Conservation (phyloP, 2,888 invertebrate species). For the Patella ulyssiponensis region DNA sequence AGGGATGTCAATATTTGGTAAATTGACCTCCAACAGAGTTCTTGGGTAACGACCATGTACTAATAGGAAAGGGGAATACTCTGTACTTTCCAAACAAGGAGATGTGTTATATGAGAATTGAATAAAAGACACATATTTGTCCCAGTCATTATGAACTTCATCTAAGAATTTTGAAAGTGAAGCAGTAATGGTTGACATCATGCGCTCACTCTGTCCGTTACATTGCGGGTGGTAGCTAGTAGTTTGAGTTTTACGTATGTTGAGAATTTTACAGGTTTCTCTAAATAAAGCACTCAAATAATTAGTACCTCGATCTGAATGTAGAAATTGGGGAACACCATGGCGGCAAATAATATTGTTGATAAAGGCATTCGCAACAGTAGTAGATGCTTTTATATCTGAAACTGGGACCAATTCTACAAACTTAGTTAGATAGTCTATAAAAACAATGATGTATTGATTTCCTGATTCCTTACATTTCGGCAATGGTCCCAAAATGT, state of each 20-base stretch:
- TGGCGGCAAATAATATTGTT: constrained; percentile 22
- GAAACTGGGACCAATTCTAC: constrained; percentile 17
- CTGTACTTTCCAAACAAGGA: not conserved
- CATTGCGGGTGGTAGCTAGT: constrained; percentile 15
- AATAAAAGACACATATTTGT: not conserved
- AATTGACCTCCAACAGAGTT: not conserved
- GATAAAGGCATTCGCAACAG: constrained; percentile 10
- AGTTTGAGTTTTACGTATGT: constrained; percentile 19
- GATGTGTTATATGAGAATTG: not conserved
- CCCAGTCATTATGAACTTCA: not conserved
- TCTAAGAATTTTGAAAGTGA: not conserved
- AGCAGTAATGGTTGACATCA: not conserved
- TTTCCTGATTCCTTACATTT: not conserved
- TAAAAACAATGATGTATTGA: constrained; percentile 4
- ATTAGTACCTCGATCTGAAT: not conserved
- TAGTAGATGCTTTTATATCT: constrained; percentile 17
- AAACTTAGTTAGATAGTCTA: constrained; percentile 18
- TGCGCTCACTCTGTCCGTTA: constrained; percentile 19
- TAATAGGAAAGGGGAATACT: not conserved
- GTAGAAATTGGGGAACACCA: constrained; percentile 7
- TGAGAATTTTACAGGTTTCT: constrained; percentile 17
- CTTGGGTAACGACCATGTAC: not conserved
- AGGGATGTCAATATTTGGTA: not conserved
- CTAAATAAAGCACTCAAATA: constrained; percentile 19
- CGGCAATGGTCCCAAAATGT: constrained; percentile 18